Base-by-base conservation (phyloP, 2,113 vertebrate species). In the Mastomys coucha region DNA sequence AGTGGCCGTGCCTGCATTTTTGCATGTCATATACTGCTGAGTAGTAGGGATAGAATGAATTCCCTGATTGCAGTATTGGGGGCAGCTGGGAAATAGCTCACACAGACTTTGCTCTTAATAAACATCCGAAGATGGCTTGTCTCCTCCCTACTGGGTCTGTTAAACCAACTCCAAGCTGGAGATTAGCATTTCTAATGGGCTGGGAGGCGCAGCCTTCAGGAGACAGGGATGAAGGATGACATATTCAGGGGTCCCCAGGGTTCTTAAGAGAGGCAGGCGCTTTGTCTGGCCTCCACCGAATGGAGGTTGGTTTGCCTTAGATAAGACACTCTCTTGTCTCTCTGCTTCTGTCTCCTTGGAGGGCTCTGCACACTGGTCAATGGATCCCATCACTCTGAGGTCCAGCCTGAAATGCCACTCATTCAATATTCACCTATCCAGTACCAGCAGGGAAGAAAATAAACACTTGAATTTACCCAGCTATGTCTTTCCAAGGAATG, bases 151-250 rank as follows among this genome's bases (percentile, higher is more conserved):
- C 95, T 88, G 96, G 94, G 94, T 49, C 76, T 28, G 70, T 93
- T 98, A 97, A 98, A 98, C 97, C 97, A 81, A 26, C 97, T 95
- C 94, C 53, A 53, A 69, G 87, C 96, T 85, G 91, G 96, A 97
- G 96, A 97, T 98, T 97, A 96, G 97, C 98, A 98, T 98, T 97
- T 97, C 91, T 98, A 97, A 98, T 98, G 95, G 97, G n/a, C 80
- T 86, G 97, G 97, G 96, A 94, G 93, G 96, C 0, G 0, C 94
- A 89, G 95, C 45, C 70, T 97, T 93, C 91, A n/a, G 96, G 70
- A 97, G 94, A 84, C 8, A 1, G 63, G 90, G 65, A 94, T 90
- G 92, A 94, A 60, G 56, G 93, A 94, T 97, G 97, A 86, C 91
- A 96, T 94, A 97, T 56, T 94, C 96, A 80, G 89, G 90, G 89